Evolutionary conservation across 2,888 invertebrate genomes (phyloP).

Genomic region (Tipula unca): DNA sequence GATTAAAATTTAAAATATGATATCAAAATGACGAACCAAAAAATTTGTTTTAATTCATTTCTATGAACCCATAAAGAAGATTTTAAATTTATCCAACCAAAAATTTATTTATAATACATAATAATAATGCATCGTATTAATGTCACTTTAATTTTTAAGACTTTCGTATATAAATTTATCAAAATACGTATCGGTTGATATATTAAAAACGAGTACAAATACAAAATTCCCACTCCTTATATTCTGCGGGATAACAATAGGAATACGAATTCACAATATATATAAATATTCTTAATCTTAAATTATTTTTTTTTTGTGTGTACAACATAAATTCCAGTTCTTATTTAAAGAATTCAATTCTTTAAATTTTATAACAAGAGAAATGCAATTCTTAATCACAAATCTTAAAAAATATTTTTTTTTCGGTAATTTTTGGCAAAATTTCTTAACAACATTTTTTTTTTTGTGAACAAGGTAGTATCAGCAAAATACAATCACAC

Average conservation of each 20-base stretch:
- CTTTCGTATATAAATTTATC: background rate
- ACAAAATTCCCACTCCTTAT: background rate
- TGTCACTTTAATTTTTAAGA: background rate
- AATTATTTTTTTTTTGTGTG: background rate
- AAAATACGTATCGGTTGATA: background rate
- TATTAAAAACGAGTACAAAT: background rate
- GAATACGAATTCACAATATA: background rate
- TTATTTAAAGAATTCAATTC: background rate
- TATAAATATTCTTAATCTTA: constrained; percentile 8
- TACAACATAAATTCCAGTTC: background rate
- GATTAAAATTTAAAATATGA: background rate
- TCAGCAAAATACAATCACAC: background rate
- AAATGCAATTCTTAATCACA: background rate
- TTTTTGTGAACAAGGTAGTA: background rate
- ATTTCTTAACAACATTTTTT: background rate
- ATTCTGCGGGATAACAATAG: constrained; percentile 14
- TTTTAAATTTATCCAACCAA: background rate
- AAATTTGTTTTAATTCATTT: background rate
- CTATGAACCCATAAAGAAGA: background rate
- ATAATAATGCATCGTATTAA: background rate
- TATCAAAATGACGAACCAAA: background rate
- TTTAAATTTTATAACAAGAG: background rate
- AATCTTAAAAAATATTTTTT: background rate
- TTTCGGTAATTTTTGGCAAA: background rate
- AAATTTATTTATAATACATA: no score